phyloP scores from a whole-genome alignment of 1,140 invertebrate genomes.

The Grapholita molesta region DNA sequence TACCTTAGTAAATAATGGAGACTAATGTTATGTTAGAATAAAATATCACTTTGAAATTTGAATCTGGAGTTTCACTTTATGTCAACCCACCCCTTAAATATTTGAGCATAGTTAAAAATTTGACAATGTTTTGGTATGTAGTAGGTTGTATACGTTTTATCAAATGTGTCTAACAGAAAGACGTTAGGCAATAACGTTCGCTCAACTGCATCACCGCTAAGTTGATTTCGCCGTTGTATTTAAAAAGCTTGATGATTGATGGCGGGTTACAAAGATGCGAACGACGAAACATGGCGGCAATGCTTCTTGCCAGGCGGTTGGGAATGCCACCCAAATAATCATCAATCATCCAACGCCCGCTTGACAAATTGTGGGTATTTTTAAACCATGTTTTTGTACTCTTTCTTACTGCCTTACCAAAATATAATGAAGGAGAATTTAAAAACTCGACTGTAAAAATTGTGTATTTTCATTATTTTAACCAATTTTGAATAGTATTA shows the following conservation, averaged over 20 bases:
- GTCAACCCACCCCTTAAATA: background rate
- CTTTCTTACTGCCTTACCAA: background rate
- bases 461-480: background rate
- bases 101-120: too few species aligned
- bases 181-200: background rate
- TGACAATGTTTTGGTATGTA: too few species aligned
- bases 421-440: background rate
- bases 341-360: slow-evolving; percentile 13
- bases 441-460: background rate
- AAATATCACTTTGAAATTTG: slow-evolving; percentile 11
- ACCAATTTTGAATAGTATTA: background rate
- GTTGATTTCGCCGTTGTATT: background rate
- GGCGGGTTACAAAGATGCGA: slow-evolving; percentile 1
- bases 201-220: background rate
- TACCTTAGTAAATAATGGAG: slow-evolving; percentile 46
- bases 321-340: background rate
- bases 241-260: slow-evolving; percentile 6
- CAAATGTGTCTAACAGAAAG: background rate
- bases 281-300: slow-evolving; percentile 4
- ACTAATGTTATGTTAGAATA: slow-evolving; percentile 11
- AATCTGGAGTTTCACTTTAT: background rate
- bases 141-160: background rate
- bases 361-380: slow-evolving; percentile 9
- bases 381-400: slow-evolving; percentile 5
- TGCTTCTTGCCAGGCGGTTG: background rate